These are phyloP conservation scores for Hydra vulgaris DNA, from an alignment of 30 jellyfish, hydroid and myxozoan genomes.

Conservation along the genomic window DNA sequence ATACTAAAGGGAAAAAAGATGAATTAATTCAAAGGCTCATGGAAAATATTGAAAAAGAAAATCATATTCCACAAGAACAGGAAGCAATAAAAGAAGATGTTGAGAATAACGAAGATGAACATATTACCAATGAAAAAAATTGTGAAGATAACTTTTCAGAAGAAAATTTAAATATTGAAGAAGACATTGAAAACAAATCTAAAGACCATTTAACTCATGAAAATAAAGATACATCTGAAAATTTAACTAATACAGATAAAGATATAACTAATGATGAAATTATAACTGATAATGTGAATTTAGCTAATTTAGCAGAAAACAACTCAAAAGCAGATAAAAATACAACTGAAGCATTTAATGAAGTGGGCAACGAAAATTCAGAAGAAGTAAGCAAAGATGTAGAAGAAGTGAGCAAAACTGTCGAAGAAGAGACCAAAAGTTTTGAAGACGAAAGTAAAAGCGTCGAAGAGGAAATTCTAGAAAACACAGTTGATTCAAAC, in stretches of 20 bases:
- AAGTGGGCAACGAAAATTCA: too few species aligned
- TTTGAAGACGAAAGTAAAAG: too few species aligned
- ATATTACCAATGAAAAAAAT: neutral
- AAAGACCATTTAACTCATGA: neutral
- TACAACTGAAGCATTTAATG: too few species aligned
- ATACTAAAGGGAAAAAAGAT: conserved; percentile 65
- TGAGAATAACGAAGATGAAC: neutral
- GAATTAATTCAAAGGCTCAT: conserved; percentile 49
- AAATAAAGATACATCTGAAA: neutral
- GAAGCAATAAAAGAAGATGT: neutral
- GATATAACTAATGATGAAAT: neutral
- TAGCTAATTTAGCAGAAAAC: too few species aligned
- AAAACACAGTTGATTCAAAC: too few species aligned
- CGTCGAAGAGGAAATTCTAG: too few species aligned
- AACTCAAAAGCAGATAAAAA: too few species aligned
- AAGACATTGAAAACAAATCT: neutral
- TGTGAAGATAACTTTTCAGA: neutral
- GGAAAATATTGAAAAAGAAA: conserved; percentile 31
- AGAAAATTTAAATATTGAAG: neutral
- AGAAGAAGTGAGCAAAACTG: too few species aligned
- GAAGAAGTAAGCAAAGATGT: too few species aligned
- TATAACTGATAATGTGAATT: too few species aligned
- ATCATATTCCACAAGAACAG: neutral
- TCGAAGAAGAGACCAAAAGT: too few species aligned
- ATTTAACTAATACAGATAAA: neutral